These are phyloP conservation scores for Nebria salina DNA, from an alignment of 2,888 invertebrate genomes.

Conservation along the genomic window DNA sequence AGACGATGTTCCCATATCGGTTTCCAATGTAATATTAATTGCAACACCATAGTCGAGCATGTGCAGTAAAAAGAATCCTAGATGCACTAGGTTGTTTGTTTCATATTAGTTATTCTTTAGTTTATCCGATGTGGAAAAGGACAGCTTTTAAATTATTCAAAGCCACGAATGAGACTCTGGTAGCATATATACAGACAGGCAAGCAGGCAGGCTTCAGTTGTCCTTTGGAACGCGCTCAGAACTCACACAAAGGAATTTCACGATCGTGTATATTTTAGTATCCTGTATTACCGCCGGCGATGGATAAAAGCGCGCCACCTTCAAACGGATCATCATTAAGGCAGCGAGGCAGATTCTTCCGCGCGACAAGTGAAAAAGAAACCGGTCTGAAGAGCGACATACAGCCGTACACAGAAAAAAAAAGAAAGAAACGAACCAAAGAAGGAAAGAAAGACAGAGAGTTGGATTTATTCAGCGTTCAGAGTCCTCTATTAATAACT, in stretches of 20 bases:
- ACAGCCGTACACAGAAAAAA: constrained; percentile 21
- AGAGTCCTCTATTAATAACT: constrained; percentile 45
- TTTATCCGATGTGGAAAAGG: neutral
- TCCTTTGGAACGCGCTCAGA: neutral
- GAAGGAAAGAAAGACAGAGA: constrained; percentile 26
- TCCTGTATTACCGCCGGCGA: constrained; percentile 36
- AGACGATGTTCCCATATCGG: constrained; percentile 18
- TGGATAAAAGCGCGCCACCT: constrained; percentile 40
- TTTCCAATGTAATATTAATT: neutral
- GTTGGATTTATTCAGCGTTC: constrained; percentile 27
- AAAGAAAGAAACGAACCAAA: constrained; percentile 15
- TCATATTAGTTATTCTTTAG: neutral
- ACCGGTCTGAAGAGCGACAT: constrained; percentile 22
- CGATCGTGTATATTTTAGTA: constrained; percentile 41
- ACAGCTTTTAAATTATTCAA: neutral
- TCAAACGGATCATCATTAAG: constrained; percentile 47
- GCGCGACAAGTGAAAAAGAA: constrained; percentile 44
- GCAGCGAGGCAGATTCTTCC: constrained; percentile 38
- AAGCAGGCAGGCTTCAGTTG: neutral
- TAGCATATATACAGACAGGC: neutral
- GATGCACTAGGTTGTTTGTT: neutral
- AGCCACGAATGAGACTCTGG: neutral
- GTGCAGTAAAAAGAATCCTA: too few species aligned
- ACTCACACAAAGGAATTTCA: constrained; percentile 27
- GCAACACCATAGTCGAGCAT: neutral